Conservation (phyloP, 1,140 invertebrate genomes). For the Hycleus cichorii region DNA sequence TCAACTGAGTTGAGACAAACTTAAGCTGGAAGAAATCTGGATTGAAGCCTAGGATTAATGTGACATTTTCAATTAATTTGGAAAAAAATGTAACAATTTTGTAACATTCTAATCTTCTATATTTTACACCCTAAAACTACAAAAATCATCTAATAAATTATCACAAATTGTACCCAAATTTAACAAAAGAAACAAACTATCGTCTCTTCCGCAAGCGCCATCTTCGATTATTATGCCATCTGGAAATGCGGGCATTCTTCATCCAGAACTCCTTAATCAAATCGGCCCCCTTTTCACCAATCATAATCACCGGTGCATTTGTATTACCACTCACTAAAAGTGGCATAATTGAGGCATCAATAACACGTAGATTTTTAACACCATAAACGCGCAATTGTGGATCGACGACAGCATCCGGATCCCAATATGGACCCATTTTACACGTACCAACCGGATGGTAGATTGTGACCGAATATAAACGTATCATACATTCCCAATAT, state of each 20-base stretch:
- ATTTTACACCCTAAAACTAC: too few relatives aligned
- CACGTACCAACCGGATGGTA: constrained; percentile 87
- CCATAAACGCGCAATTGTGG: constrained; percentile 73
- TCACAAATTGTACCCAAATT: background rate
- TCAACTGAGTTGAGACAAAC: too few relatives aligned
- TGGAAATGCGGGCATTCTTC: constrained; percentile 30
- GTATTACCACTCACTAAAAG: constrained; percentile 76
- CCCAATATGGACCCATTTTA: constrained; percentile 86
- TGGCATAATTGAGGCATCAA: constrained; percentile 84
- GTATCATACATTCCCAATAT: constrained; percentile 79
- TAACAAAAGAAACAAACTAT: background rate
- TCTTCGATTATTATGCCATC: background rate
- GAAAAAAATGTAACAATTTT: too few relatives aligned
- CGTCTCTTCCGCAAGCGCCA: background rate
- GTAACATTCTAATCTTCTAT: too few relatives aligned
- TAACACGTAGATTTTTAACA: constrained; percentile 66
- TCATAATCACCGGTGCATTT: constrained; percentile 78
- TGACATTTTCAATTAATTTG: too few relatives aligned
- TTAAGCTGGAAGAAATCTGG: too few relatives aligned
- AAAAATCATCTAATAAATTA: background rate
- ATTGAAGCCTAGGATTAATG: too few relatives aligned
- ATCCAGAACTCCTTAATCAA: constrained; percentile 77
- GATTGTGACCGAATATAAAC: constrained; percentile 69
- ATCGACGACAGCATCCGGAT: constrained; percentile 80
- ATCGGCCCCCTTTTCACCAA: constrained; percentile 75